These are phyloP conservation scores for Parauchenoglanis punctatus DNA, from an alignment of 2,797 vertebrate genomes.

Conservation along the genomic window DNA sequence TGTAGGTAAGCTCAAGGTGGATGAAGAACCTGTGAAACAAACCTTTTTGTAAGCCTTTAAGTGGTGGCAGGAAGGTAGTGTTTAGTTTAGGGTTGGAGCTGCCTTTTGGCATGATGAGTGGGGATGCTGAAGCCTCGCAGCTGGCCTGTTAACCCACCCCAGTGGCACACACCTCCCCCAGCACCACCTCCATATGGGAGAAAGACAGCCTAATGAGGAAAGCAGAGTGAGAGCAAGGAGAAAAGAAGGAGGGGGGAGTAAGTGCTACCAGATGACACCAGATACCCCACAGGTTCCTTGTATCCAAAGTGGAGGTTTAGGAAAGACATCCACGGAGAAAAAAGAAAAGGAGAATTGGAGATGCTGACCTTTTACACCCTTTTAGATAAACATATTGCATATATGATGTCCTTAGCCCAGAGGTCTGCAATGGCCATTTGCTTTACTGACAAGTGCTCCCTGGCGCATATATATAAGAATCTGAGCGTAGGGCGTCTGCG, in stretches of 20 bases:
- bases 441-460: conserved; percentile 29
- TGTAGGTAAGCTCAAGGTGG: conserved; percentile 70
- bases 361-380: conserved; percentile 27
- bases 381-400: conserved; percentile 45
- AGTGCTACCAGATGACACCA: conserved; percentile 71
- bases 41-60: not conserved
- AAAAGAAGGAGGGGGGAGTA: conserved; percentile 52
- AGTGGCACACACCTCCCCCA: conserved; percentile 36
- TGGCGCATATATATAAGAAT: conserved; percentile 30
- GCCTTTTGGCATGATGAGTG: conserved; percentile 51
- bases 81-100: conserved; percentile 23
- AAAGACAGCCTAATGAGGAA: conserved; percentile 64
- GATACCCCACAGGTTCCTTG: conserved; percentile 43
- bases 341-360: not conserved
- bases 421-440: conserved; percentile 38
- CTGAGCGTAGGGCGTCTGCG: conserved; percentile 19
- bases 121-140: conserved; percentile 53
- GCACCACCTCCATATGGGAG: conserved; percentile 40
- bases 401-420: conserved; percentile 21
- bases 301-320: conserved; percentile 26
- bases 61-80: not conserved
- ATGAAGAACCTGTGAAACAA: conserved; percentile 35
- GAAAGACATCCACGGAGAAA: not conserved
- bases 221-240: conserved; percentile 54
- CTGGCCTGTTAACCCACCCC: conserved; percentile 52